Evolutionary conservation across 2,113 vertebrate species (phyloP), one percentile per base, ranked within the genome.

Genomic region (Cheilinus undulatus): DNA sequence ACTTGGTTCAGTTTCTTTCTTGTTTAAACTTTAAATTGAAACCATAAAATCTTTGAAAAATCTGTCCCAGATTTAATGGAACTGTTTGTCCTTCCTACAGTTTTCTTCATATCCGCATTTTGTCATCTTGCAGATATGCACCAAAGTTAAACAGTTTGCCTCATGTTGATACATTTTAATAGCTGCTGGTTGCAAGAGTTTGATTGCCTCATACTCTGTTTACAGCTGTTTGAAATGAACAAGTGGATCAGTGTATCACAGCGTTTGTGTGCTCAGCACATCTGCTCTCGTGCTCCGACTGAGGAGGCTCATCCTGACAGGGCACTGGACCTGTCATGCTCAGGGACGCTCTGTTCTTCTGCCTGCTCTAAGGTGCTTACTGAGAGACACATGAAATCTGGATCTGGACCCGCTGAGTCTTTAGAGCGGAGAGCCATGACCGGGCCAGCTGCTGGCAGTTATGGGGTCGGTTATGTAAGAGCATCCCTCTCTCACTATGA

Each of bases 401-500:
- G 78, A 83, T 68, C 72, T 24, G 61, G 52, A 81, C 42, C 40
- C 63, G 27, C 23, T 14, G 48, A 69, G 63, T 68, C 61, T 86
- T 83, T 70, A 76, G 45, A 3, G 3, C 38, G 48, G 49, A 67
- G 80, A 69, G 76, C 61, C 83, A 7, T 20, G 74, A 62, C 52
- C 40, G 22, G 74, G 74, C 76, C 86, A 85, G 83, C 83, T 88
- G 88, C 64, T 82, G 77, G 75, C 58, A 70, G 83, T 73, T 64
- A 78, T 0, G 0, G 30, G 69, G 83, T 54, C 57, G 43, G 63
- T 91, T 92, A 89, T 32, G 54, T 82, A 90, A 89, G 80, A 2
- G 0, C 28, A 63, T 73, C 88, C 70, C 60, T 77, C 59, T 82
- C 69, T 71, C 64, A 53, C 40, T 57, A 19, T 64, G 69, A 27